phyloP scores from a whole-genome alignment of 2,113 vertebrate genomes.

The Benitochromis conjunctus region DNA sequence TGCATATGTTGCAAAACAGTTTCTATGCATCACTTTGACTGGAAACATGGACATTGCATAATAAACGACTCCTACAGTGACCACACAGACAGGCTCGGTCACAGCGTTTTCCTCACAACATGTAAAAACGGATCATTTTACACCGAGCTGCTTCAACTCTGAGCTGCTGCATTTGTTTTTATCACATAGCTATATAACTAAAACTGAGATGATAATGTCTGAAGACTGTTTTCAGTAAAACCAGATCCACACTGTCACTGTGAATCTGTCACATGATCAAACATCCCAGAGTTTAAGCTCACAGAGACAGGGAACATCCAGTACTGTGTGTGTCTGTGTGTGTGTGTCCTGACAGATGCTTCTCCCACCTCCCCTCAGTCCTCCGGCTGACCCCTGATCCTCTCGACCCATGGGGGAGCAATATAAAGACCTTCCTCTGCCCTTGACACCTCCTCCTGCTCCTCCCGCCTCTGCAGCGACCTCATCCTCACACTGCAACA shows the following conservation, averaged over 20 bases:
- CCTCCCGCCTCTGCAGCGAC: not conserved
- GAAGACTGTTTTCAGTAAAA: not conserved
- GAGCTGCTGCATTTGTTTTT: not conserved
- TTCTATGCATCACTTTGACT: not conserved
- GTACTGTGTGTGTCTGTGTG: not conserved
- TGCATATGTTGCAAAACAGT: not conserved
- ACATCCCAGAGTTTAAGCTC: not conserved
- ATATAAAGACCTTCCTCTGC: not conserved
- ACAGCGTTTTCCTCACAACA: not conserved
- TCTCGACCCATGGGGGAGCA: not conserved
- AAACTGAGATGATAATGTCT: not conserved
- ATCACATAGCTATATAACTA: not conserved
- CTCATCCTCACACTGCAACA: not conserved
- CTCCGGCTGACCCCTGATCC: slow-evolving; percentile 43
- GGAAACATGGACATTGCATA: not conserved
- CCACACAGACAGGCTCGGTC: not conserved
- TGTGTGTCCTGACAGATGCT: slow-evolving; percentile 36
- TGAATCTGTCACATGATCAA: not conserved
- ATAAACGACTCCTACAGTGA: not conserved
- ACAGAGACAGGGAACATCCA: not conserved
- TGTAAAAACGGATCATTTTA: not conserved
- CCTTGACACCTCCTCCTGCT: not conserved
- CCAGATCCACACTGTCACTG: not conserved
- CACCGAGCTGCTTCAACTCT: not conserved
- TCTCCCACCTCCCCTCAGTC: slow-evolving; percentile 38